Conservation (phyloP, 2,888 invertebrate species). For the Tetanocera ferruginea region DNA sequence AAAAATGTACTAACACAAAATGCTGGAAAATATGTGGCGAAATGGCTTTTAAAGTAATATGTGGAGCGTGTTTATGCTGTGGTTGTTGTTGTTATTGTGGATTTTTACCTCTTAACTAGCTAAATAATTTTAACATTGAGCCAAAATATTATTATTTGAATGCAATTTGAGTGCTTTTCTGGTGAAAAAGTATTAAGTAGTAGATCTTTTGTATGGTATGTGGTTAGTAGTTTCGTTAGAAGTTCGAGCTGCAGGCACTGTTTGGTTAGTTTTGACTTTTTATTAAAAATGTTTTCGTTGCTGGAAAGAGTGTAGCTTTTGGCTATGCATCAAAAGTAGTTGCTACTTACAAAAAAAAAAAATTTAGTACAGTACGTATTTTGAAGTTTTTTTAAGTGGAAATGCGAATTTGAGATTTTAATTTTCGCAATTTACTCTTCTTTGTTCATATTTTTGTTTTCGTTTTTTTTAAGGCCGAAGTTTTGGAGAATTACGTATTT, state of each 20-base stretch:
- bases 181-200: not conserved
- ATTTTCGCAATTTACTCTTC: not conserved
- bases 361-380: slow-evolving; percentile 21
- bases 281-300: slow-evolving; percentile 2
- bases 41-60: not conserved
- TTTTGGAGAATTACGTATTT: slow-evolving; percentile 42
- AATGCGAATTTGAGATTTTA: not conserved
- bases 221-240: not conserved
- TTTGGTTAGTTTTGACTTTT: slow-evolving; percentile 3
- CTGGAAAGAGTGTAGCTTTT: not conserved
- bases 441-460: slow-evolving; percentile 4
- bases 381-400: slow-evolving; percentile 6
- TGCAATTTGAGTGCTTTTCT: not conserved
- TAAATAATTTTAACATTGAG: not conserved
- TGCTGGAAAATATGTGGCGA: no score
- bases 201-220: not conserved
- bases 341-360: not conserved
- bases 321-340: not conserved
- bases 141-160: not conserved
- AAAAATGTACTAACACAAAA: no score
- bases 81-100: not conserved
- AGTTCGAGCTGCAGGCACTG: slow-evolving; percentile 35
- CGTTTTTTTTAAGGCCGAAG: slow-evolving; percentile 45
- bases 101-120: not conserved
- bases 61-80: not conserved